Percentiles rank a stretch among this genome's conserved stretches.
Evolutionary conservation across 2,888 invertebrate species (phyloP).

Genomic region (Leucophora obtusa): DNA sequence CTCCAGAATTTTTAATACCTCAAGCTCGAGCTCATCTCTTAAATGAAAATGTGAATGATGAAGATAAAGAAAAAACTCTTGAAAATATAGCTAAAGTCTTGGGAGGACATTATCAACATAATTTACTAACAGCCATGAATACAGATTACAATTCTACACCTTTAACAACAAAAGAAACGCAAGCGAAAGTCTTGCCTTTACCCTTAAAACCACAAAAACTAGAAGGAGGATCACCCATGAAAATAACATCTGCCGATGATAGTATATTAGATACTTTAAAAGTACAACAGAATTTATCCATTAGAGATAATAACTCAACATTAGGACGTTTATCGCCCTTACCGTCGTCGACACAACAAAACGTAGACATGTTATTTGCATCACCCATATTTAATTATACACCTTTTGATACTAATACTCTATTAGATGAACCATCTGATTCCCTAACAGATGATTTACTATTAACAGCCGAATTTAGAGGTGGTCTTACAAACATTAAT

Average conservation of each 20-base stretch:
- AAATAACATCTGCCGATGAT: constrained; percentile 35
- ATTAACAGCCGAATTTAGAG: constrained; percentile 79
- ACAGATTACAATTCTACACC: constrained; percentile 35
- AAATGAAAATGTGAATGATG: constrained; percentile 17
- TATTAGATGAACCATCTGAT: constrained; percentile 43
- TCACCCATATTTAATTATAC: constrained; percentile 80
- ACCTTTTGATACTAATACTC: constrained; percentile 75
- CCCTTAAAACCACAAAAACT: constrained; percentile 51
- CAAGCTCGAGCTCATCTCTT: constrained; percentile 70
- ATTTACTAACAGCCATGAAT: constrained; percentile 71
- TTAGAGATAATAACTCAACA: constrained; percentile 67
- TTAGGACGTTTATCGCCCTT: constrained; percentile 71
- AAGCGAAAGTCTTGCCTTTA: constrained; percentile 47
- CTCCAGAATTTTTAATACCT: constrained; percentile 81
- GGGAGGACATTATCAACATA: constrained; percentile 74
- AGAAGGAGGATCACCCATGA: constrained; percentile 24
- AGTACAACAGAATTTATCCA: constrained; percentile 66
- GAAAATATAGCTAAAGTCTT: constrained; percentile 52
- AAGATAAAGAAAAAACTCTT: constrained; percentile 23
- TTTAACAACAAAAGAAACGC: constrained; percentile 20
- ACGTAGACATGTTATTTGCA: constrained; percentile 81
- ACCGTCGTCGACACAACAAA: constrained; percentile 60
- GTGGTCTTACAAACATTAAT: constrained; percentile 85
- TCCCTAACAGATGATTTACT: constrained; percentile 81
- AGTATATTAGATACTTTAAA: constrained; percentile 38